Evolutionary conservation across 2,888 invertebrate genomes (phyloP), one percentile per base, ranked within the genome.

Genomic region (Cephus spinipes): DNA sequence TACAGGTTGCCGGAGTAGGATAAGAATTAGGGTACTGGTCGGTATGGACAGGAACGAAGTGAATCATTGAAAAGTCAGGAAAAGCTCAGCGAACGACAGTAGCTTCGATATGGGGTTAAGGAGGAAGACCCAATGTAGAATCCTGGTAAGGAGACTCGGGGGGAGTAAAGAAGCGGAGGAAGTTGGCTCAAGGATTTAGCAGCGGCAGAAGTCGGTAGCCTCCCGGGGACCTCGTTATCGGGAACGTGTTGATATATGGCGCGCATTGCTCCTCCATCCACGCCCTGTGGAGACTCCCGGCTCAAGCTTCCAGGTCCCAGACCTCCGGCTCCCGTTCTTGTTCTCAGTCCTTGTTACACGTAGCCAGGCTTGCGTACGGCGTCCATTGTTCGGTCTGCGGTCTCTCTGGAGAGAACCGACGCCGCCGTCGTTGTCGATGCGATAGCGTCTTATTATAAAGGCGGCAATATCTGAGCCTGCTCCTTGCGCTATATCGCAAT

Each of bases 181-280:
- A 6, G 15, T 40, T 6, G 15, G 15, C 15, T 40, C 15, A 15
- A 15, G 40, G 40, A 40, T 40, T 40, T 6, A 15, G 40, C 40
- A 40, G 40, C 40, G 15, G 40, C 15, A 40, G 15, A 40, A 85
- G 87, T 87, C 88, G 84, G 89, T 89, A 90, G 90, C 87, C 88
- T 89, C 87, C 85, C 83, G 87, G 87, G 86, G 88, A 89, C 89
- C 90, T 90, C 90, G 90, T 90, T 90, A 90, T 90, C 90, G 89
- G 89, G 87, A 87, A 87, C 86, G 88, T 88, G 89, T 90, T 90
- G 90, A 90, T 90, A 90, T 90, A 90, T 89, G 88, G 88, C 87
- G 84, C 79, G 82, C 86, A 85, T 84, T 86, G 87, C 85, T 83
- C 78, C 85, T 81, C 83, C 82, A 84, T 86, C 86, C 85, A 83